These are phyloP conservation scores for Amiota minor DNA, from an alignment of 2,888 invertebrate genomes.

Conservation along the genomic window DNA sequence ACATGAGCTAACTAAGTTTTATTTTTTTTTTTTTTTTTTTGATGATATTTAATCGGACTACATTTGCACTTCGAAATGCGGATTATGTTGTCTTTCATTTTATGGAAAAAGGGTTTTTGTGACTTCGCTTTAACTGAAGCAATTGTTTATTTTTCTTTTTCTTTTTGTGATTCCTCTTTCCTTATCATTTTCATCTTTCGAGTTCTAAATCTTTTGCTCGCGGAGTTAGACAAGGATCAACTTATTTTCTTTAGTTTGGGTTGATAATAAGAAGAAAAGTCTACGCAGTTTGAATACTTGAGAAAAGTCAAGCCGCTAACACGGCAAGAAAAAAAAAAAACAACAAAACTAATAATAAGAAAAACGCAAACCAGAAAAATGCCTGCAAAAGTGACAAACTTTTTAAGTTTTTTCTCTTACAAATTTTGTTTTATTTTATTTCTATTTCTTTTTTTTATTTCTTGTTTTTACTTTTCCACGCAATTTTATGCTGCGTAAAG, in stretches of 20 bases:
- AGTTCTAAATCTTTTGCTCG: too few species aligned
- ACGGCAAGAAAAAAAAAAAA: background rate
- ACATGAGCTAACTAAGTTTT: too few species aligned
- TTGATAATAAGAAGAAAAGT: background rate
- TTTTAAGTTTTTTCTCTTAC: slow-evolving; percentile 5
- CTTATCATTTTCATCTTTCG: too few species aligned
- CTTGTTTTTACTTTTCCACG: slow-evolving; percentile 18
- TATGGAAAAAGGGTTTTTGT: too few species aligned
- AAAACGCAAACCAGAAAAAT: background rate
- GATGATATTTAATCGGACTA: too few species aligned
- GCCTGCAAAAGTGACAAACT: slow-evolving; percentile 18
- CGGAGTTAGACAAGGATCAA: too few species aligned
- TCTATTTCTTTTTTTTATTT: slow-evolving; percentile 8
- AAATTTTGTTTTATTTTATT: slow-evolving; percentile 1
- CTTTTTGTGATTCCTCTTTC: too few species aligned
- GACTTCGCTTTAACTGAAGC: too few species aligned
- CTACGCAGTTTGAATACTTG: background rate
- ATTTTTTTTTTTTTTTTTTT: too few species aligned
- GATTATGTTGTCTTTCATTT: too few species aligned
- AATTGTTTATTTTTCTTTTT: too few species aligned
- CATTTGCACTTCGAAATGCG: too few species aligned
- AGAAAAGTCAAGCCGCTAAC: slow-evolving; percentile 4
- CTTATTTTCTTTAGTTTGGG: background rate
- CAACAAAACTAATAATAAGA: background rate
- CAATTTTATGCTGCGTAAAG: background rate